phyloP scores from a whole-genome alignment of 1,140 invertebrate genomes.

The Hyles vespertilio region DNA sequence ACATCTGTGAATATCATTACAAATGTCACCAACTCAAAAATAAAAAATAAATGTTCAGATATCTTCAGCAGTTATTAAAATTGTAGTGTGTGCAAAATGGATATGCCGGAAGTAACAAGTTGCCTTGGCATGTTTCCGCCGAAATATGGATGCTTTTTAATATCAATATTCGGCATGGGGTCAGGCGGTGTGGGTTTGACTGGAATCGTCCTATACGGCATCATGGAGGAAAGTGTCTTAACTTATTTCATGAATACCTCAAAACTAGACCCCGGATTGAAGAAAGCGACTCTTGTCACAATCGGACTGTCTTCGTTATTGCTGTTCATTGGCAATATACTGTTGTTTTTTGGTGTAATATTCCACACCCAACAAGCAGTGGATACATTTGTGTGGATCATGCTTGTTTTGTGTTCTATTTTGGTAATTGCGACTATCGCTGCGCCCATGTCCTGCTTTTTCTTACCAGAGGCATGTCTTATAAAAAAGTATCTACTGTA shows the following conservation, averaged over 20 bases:
- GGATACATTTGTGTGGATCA: constrained; percentile 12
- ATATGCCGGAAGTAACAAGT: constrained; percentile 32
- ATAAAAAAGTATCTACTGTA: constrained; percentile 28
- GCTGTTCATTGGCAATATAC: constrained; percentile 21
- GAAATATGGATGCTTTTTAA: constrained; percentile 36
- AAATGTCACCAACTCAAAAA: no score
- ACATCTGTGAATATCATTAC: no score
- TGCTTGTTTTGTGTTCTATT: constrained; percentile 30
- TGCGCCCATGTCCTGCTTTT: constrained; percentile 33
- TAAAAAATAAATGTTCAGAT: no score
- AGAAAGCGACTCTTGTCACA: constrained; percentile 32
- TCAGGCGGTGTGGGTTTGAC: constrained; percentile 28
- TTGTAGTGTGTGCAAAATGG: constrained; percentile 21
- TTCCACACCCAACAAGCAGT: constrained; percentile 12
- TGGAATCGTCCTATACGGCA: constrained; percentile 35
- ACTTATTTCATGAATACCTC: constrained; percentile 11
- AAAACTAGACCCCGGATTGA: constrained; percentile 22
- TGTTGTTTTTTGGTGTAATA: constrained; percentile 33
- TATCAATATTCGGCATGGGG: constrained; percentile 36
- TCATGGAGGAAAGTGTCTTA: constrained; percentile 30
- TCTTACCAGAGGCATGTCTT: constrained; percentile 23
- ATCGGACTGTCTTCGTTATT: constrained; percentile 38
- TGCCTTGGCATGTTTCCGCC: constrained; percentile 35
- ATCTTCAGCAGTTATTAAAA: neutral
- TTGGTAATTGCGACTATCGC: constrained; percentile 20